Conservation (phyloP, 2,888 invertebrate genomes). For the Drosophila basisetae region DNA sequence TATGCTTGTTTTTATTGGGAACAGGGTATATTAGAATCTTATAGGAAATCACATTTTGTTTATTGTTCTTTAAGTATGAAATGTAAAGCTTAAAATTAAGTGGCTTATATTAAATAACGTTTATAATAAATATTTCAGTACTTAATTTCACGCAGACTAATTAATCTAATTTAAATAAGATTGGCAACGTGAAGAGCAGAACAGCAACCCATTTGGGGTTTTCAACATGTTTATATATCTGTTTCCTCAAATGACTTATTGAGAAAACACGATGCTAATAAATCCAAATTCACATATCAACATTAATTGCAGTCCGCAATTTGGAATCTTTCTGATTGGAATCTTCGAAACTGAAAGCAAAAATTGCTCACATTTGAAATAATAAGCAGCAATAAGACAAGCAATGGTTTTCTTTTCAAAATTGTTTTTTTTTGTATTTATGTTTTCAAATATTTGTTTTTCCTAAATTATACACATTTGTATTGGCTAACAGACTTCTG, state of each 20-base stretch:
- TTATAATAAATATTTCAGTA: neutral
- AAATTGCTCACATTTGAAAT: slow-evolving; percentile 4
- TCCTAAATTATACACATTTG: slow-evolving; percentile 51
- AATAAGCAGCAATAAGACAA: slow-evolving; percentile 30
- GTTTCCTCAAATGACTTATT: neutral
- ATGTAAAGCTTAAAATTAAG: neutral
- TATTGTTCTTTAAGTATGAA: neutral
- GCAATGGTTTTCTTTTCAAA: slow-evolving; percentile 21
- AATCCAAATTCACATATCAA: neutral
- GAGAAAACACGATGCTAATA: neutral
- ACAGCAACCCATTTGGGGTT: neutral
- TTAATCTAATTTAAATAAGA: neutral
- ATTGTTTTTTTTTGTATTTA: slow-evolving; percentile 45
- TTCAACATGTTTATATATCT: neutral
- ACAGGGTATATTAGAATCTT: neutral
- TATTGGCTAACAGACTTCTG: slow-evolving; percentile 69
- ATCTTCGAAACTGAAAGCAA: slow-evolving; percentile 1
- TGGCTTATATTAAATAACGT: neutral
- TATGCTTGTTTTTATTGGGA: neutral
- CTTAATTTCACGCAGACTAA: neutral
- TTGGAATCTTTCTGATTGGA: slow-evolving; percentile 19
- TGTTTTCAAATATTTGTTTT: slow-evolving; percentile 27
- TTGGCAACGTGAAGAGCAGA: neutral
- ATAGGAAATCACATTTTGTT: neutral
- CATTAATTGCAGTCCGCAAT: neutral